These are phyloP conservation scores for Chironomus tentans DNA, from an alignment of 2,888 invertebrate genomes.

Conservation along the genomic window DNA sequence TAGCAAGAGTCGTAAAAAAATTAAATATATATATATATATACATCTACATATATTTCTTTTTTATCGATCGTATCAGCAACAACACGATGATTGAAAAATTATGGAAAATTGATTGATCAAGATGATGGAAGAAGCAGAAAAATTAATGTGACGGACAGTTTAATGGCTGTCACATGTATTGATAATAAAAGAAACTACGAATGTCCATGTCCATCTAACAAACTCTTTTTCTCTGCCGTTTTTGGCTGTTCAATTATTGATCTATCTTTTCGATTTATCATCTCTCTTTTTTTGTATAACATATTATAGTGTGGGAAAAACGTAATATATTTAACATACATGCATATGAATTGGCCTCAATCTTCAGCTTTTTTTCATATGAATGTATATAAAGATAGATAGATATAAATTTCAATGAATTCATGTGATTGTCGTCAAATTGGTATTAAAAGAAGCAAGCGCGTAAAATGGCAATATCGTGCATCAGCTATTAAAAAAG, in stretches of 20 bases:
- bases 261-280: not conserved
- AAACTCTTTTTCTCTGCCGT: too few species aligned
- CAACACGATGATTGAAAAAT: not conserved
- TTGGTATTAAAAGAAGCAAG: not conserved
- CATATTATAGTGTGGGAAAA: not conserved
- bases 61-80: not conserved
- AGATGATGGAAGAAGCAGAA: not conserved
- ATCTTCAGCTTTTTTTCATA: too few species aligned
- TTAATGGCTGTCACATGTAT: not conserved
- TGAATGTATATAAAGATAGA: too few species aligned
- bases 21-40: too few species aligned
- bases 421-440: not conserved
- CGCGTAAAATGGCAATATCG: constrained; percentile 4
- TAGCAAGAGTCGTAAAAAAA: too few species aligned
- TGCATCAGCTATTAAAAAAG: not conserved
- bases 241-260: too few species aligned
- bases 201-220: too few species aligned
- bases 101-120: not conserved
- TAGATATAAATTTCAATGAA: too few species aligned
- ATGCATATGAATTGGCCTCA: too few species aligned
- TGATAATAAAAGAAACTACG: too few species aligned
- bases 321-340: not conserved
- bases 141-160: not conserved
- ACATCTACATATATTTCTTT: too few species aligned
- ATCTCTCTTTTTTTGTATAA: not conserved